These are phyloP conservation scores for Onychomys torridus DNA, from an alignment of 2,797 vertebrate species.

Conservation along the genomic window DNA sequence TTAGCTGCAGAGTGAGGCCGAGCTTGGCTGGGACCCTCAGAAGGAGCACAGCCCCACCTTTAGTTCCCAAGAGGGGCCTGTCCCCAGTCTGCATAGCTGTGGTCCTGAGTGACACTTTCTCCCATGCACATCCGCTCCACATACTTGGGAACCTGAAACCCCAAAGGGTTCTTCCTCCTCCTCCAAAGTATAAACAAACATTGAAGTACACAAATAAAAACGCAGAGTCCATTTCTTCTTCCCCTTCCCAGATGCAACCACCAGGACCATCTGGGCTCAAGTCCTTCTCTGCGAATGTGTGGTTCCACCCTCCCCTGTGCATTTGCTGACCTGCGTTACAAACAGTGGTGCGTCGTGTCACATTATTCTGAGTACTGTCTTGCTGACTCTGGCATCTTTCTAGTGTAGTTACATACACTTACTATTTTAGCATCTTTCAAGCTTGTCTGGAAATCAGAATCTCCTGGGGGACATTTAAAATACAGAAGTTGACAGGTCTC, in stretches of 20 bases:
- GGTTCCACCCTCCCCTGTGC: background rate
- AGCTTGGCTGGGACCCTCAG: background rate
- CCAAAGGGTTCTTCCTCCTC: background rate
- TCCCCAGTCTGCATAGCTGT: background rate
- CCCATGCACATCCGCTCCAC: background rate
- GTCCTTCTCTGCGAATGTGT: background rate
- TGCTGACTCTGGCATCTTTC: background rate
- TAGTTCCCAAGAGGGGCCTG: rapidly evolving
- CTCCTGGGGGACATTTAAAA: background rate
- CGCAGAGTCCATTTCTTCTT: background rate
- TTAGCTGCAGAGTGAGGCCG: background rate
- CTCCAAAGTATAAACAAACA: constrained; percentile 17
- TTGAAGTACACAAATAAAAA: background rate
- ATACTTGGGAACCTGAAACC: background rate
- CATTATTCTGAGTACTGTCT: background rate
- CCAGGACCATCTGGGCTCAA: background rate
- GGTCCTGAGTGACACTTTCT: background rate
- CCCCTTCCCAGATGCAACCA: background rate
- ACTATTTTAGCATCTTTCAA: constrained; percentile 31
- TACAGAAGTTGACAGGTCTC: background rate
- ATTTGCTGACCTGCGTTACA: background rate
- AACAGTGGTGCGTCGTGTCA: background rate
- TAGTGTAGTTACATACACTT: background rate
- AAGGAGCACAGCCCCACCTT: background rate
- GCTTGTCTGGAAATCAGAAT: constrained; percentile 8